Evolutionary conservation across 2,113 vertebrate genomes (phyloP).

Genomic region (Peucedramus taeniatus): DNA sequence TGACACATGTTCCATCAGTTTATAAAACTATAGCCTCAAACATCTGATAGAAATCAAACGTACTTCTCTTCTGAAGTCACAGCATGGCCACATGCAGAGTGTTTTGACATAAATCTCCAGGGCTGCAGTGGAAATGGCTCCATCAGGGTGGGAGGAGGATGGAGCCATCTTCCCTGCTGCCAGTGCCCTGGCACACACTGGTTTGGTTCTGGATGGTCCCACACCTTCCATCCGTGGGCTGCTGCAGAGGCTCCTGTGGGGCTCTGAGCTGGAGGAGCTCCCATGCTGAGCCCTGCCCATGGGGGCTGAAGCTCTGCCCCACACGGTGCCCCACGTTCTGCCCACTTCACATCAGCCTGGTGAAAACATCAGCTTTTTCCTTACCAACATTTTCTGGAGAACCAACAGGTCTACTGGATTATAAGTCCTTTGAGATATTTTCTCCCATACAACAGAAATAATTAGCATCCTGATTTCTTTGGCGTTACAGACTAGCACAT

Average conservation of each 20-base stretch:
- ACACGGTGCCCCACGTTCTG: accelerated
- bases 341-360: neutral
- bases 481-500: accelerated
- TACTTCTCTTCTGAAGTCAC: neutral
- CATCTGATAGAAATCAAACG: constrained; percentile 40
- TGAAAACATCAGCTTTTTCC: neutral
- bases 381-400: neutral
- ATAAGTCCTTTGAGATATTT: neutral
- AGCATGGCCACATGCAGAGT: neutral
- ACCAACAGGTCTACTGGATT: neutral
- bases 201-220: too few species aligned
- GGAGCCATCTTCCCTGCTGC: neutral
- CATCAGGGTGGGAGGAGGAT: accelerated
- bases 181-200: neutral
- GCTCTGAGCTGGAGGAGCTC: neutral
- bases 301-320: neutral
- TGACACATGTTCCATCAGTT: neutral
- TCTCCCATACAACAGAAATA: neutral
- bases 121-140: neutral
- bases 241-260: neutral
- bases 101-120: neutral
- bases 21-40: neutral
- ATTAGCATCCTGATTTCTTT: neutral
- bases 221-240: neutral
- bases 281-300: neutral